phyloP scores from a whole-genome alignment of 1,140 invertebrate species.

The Penaeus chinensis region DNA sequence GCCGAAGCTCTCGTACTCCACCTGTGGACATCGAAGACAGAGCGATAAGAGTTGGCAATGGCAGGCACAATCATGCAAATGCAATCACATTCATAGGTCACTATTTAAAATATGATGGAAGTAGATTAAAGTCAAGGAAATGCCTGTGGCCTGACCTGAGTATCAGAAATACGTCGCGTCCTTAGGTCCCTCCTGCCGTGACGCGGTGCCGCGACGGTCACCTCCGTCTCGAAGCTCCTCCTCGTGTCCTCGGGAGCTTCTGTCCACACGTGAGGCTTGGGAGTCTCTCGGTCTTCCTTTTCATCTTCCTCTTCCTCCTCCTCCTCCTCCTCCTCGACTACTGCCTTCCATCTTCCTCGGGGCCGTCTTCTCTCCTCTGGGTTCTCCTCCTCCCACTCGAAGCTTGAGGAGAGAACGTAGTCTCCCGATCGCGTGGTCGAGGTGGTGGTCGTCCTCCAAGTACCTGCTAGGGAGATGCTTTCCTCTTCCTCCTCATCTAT shows the following conservation, averaged over 20 bases:
- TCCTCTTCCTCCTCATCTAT: conserved; percentile 52
- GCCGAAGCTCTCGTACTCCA: conserved; percentile 51
- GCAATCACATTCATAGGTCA: too few relatives aligned
- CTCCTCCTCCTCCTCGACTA: conserved; percentile 32
- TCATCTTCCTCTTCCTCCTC: conserved; percentile 3
- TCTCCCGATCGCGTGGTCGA: conserved; percentile 44
- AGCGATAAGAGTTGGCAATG: too few relatives aligned
- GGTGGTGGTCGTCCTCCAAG: conserved; percentile 45
- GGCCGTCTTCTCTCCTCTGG: conserved; percentile 39
- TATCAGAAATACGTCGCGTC: conserved; percentile 53
- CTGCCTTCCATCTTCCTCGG: conserved; percentile 33
- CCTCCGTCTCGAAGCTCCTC: conserved; percentile 42
- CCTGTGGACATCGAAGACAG: not conserved
- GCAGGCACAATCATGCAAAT: too few relatives aligned
- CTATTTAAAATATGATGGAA: too few relatives aligned
- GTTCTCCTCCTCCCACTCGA: conserved; percentile 53
- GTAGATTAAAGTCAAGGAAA: not conserved
- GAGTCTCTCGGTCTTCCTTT: not conserved
- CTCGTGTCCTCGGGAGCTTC: not conserved
- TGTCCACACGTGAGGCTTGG: conserved; percentile 2
- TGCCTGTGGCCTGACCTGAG: conserved; percentile 29
- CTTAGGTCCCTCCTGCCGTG: conserved; percentile 28
- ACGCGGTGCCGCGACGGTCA: conserved; percentile 30
- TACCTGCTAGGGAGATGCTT: conserved; percentile 42
- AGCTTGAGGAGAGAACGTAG: conserved; percentile 49